Base-by-base conservation (phyloP, 2,113 vertebrate species). In the Dascyllus trimaculatus region DNA sequence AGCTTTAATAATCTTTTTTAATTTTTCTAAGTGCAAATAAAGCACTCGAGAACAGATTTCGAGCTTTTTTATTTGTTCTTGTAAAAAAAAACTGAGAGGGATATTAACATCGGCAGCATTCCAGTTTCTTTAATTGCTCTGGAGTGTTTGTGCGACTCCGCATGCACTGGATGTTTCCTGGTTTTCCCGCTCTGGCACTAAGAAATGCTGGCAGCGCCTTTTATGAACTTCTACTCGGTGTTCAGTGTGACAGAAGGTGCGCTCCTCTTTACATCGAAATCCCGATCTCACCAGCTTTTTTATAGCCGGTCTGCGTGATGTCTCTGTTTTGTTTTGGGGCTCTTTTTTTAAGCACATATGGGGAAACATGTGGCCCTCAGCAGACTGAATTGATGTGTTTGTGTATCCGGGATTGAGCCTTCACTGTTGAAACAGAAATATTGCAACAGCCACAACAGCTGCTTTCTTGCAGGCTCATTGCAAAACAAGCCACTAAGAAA, bases 21-120 rank as follows among this genome's bases (percentile, higher is more conserved):
- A 85, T 86, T 88, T 83, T 81, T 84, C 10, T 54, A 88, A 87
- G 85, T 85, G 80, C 84, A 92, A 85, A 87, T 87, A 81, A 91
- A 90, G 64, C 54, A 54, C 70, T 70, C 38, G 63, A 45, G 75
- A 85, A 70, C 82, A 85, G 60, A 77, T 87, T 80, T 81, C 64
- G 58, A 11, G 71, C 17, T 54, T 87, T 90, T 90, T 83, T 72
- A 81, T 85, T 76, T 80, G 71, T 49, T 53, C 56, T 35, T 75
- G 48, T 88, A 35, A 35, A 35, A 29, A 69, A 85, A 86, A 79
- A 19, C 2, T 2, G 21, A 79, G 72, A 79, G 7, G 25, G 58
- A 35, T 81, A 65, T 82, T 76, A 75, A 75, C 72, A 68, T 38
- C 35, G 40, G 60, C 74, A 52, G 18, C 25, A 2, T 17, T 85